Evolutionary conservation across 2,113 vertebrate species (phyloP).

Genomic region (Trogon surrucura): DNA sequence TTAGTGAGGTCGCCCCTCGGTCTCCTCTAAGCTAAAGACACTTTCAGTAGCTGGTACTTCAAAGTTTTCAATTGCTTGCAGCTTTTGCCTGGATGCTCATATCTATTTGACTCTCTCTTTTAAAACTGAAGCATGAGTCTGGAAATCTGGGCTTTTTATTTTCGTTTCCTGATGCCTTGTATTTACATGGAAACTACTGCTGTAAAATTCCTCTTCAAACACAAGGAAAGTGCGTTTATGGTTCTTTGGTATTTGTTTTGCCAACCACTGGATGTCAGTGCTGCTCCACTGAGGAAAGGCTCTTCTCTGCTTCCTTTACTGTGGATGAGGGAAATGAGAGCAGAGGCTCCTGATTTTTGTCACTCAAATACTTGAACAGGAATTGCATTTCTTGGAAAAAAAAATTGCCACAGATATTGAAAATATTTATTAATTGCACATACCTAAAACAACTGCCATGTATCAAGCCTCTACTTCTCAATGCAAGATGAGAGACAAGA

Average conservation of each 20-base stretch:
- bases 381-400: not conserved
- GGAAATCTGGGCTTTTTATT: not conserved
- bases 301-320: not conserved
- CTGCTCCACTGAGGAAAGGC: constrained; percentile 23
- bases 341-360: not conserved
- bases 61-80: not conserved
- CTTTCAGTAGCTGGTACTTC: no score
- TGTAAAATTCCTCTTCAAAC: not conserved
- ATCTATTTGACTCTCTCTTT: not conserved
- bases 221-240: not conserved
- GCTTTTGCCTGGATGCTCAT: not conserved
- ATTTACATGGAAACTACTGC: not conserved
- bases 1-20: no score
- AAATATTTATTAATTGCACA: not conserved
- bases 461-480: not conserved
- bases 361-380: rapidly evolving
- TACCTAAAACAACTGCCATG: not conserved
- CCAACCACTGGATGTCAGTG: constrained; percentile 59
- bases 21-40: no score
- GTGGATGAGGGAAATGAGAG: not conserved
- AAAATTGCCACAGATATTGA: not conserved
- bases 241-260: not conserved
- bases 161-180: not conserved
- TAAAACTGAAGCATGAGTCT: not conserved
- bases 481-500: not conserved